phyloP scores from a whole-genome alignment of 2,797 vertebrate species.

The Streptopelia turtur region DNA sequence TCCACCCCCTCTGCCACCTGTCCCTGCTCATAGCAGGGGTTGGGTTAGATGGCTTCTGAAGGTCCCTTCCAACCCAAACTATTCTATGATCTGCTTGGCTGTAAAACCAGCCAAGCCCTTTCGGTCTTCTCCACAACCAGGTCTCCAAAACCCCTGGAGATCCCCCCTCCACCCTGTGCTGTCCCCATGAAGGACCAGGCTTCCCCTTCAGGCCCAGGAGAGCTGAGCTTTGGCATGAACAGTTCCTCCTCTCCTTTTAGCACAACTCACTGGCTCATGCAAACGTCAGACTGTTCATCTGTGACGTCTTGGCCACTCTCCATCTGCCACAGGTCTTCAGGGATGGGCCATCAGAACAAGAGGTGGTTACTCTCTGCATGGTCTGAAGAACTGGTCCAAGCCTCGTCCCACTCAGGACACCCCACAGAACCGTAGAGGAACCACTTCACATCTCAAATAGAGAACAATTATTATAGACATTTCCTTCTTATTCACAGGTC shows the following conservation, averaged over 20 bases:
- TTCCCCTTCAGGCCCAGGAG: neutral
- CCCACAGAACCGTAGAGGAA: neutral
- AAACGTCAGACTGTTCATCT: fast-evolving
- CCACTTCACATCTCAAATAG: neutral
- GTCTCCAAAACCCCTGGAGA: neutral
- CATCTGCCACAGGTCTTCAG: fast-evolving
- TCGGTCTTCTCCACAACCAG: neutral
- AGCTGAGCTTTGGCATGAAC: neutral
- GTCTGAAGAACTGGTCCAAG: neutral
- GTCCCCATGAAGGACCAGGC: neutral
- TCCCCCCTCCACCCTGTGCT: neutral
- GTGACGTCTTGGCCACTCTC: neutral
- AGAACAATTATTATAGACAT: neutral
- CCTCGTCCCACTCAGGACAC: neutral
- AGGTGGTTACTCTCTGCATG: neutral
- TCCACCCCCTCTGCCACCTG: neutral
- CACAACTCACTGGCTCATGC: neutral
- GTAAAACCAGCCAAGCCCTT: neutral
- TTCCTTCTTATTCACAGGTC: neutral
- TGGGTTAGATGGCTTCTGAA: too few species aligned
- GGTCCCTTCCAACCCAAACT: too few species aligned
- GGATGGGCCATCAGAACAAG: neutral
- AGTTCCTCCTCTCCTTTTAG: neutral
- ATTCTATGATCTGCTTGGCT: neutral
- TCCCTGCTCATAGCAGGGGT: too few species aligned